Percentiles rank a stretch among this genome's conserved stretches.
These are phyloP conservation scores for Molorchus minor DNA, from an alignment of 2,888 invertebrate genomes.

Conservation along the genomic window DNA sequence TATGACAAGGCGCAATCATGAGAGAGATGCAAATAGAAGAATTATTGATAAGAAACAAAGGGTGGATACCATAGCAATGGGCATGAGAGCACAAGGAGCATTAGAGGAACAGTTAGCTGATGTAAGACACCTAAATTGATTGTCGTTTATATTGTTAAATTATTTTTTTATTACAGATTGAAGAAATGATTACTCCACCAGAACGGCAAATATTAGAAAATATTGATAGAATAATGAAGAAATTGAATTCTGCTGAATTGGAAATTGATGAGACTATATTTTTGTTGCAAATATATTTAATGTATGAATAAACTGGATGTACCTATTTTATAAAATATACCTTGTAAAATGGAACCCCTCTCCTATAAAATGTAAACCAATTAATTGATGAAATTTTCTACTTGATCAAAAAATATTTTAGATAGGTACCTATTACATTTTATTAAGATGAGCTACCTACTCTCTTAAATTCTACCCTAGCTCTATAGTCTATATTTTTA, in stretches of 20 bases:
- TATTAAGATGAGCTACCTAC: too few species aligned
- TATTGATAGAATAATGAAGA: conserved; percentile 78
- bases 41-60: conserved; percentile 88
- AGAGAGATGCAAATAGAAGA: conserved; percentile 75
- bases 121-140: conserved; percentile 62
- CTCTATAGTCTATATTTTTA: too few species aligned
- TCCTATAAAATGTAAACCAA: too few species aligned
- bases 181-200: conserved; percentile 87
- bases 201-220: conserved; percentile 79
- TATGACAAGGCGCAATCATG: conserved; percentile 72
- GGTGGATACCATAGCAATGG: conserved; percentile 82
- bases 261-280: conserved; percentile 86
- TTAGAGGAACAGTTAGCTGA: conserved; percentile 82
- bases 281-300: conserved; percentile 79
- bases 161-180: conserved; percentile 72
- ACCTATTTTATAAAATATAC: too few species aligned
- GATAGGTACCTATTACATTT: too few species aligned
- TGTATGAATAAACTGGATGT: conserved; percentile 61
- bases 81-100: conserved; percentile 81
- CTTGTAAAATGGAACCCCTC: too few species aligned
- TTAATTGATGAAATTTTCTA: too few species aligned
- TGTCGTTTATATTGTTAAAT: conserved; percentile 9
- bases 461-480: too few species aligned
- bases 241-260: conserved; percentile 79
- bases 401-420: too few species aligned